Base-by-base conservation (phyloP, 2,797 vertebrate species). In the Sebastes goodei region DNA sequence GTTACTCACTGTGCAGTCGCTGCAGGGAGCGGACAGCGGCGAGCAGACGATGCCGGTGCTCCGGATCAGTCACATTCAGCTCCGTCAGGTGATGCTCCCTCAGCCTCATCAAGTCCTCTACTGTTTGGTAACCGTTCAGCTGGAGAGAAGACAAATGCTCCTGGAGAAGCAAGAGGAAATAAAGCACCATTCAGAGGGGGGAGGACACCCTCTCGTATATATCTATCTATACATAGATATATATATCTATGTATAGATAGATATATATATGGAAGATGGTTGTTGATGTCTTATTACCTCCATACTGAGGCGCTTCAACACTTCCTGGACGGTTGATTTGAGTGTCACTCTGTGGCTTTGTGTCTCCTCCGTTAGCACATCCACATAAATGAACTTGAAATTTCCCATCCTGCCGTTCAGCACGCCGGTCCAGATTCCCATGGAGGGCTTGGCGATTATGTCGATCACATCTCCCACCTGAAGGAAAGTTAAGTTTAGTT, bases 341-440 rank as follows among this genome's bases (percentile, higher is more conserved):
- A 90, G 95, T 80, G 92, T 96, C 79, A 76, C 92, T 78, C 81
- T 88, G 23, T 86, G 94, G 81, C 68, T 93, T 82, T 95, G 95
- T 80, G 77, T 96, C 61, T 96, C 95, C 89, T 97, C 97, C 35
- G 91, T 84, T 63, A 99, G 77, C 91, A 97, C 74, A 55, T 99
- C 97, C 79, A 99, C 98, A 0, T 99, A 99, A 92, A 99, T 97
- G 83, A 99, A 99, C 92, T 99, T 99, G 90, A 99, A 99, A 84
- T 93, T 97, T 65, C 98, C 98, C 21, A 97, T 90, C 89, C 96
- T 97, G 83, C 96, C 96, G 52, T 98, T 97, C 80, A 99, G 81
- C 95, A 97, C 94, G 57, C 98, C 98, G 0, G 96, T 98, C 98
- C 98, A 99, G 89, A 97, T 99, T 32, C 98, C 98, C 97, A 98